Base-by-base conservation (phyloP, 2,113 vertebrate genomes). In the Guaruba guarouba region DNA sequence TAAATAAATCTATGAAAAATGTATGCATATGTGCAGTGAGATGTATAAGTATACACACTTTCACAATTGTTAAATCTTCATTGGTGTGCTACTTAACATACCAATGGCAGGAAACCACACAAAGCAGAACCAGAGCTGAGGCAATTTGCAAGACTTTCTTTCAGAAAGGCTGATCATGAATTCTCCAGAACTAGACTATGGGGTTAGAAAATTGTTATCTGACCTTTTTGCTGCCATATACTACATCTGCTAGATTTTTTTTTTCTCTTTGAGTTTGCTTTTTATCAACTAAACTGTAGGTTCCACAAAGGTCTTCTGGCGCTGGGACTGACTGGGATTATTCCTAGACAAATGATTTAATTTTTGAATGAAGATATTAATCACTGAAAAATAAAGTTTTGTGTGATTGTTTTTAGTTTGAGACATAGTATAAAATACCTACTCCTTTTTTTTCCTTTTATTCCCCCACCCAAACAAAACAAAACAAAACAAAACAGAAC, bases 401-500 rank as follows among this genome's bases (percentile, higher is more conserved):
- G 3, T 27, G 17, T 1, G 1, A 5, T 33, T 59, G 2, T 17
- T 35, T 31, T 43, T 43, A 29, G 16, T 7, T 12, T 19, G 33
- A n/a, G 4, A 3, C 33, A 57, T n/a, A 33, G 31, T 57, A 9
- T 57, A 33, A 57, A 39, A 41, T n/a, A 1, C 0, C 7, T 54
- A 24, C 5, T 28, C 5, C 6, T 28, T n/a, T 57, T 37, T 17
- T 8, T 2, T 0, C 3, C 2, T 18, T 51, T 12, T 20, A 4
- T 23, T n/a, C 57, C 28, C 43, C 6, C 28, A 4, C 1, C 5
- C 0, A 27, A 75, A 55, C 7, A 44, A 28, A 31, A 31, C 29
- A 55, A 31, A 37, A 37, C 37, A 37, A 37, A 37, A 37, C 37
- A 37, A 37, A 37, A 37, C 37, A 37, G 9, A 6, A 3, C 39